Evolutionary conservation across 2,113 vertebrate genomes (phyloP), one percentile per base, ranked within the genome.

Genomic region (Chrysemys picta): DNA sequence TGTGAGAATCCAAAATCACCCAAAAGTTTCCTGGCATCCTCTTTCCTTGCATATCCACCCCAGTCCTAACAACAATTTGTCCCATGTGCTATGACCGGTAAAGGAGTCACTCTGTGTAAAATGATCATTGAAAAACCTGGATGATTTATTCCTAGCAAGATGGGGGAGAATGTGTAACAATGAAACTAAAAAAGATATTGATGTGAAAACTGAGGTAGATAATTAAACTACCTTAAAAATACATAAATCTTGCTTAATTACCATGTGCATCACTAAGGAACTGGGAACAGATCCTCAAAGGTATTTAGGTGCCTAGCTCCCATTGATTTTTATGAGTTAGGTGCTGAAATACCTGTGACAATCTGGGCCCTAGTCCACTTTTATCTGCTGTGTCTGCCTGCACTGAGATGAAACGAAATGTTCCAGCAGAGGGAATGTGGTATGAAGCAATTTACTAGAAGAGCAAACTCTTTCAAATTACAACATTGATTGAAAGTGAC

Each of bases 21-120:
- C n/a, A 5, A 10, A n/a, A 38, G 65, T 72, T 72, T 86, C 89
- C 79, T 57, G 6, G 85, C 75, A 24, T 65, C 91, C 24, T 81
- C 82, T 2, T 0, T 83, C 10, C 4, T 85, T 65, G 10, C 22
- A 21, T 72, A 27, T 24, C 27, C 29, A 6, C 1, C 1, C 2
- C 47, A 82, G 8, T 88, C 57, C 27, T 76, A 62, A 27, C 47
- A 49, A 84, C 25, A 82, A 50, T 6, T 2, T 1, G 82, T 50
- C 1, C 13, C 6, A 65, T 1, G 17, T 50, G 22, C 1, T 56
- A 88, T 6, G 11, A 31, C 12, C 16, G 9, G 24, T 88, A 82
- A 88, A 86, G 11, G 42, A 89, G 2, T 42, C 82, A 83, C 14
- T 47, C 24, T 24, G 5, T 0, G 1, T 45, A 38, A 82, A 88